Conservation (phyloP, 1,140 invertebrate species). For the Drosophila simulans region DNA sequence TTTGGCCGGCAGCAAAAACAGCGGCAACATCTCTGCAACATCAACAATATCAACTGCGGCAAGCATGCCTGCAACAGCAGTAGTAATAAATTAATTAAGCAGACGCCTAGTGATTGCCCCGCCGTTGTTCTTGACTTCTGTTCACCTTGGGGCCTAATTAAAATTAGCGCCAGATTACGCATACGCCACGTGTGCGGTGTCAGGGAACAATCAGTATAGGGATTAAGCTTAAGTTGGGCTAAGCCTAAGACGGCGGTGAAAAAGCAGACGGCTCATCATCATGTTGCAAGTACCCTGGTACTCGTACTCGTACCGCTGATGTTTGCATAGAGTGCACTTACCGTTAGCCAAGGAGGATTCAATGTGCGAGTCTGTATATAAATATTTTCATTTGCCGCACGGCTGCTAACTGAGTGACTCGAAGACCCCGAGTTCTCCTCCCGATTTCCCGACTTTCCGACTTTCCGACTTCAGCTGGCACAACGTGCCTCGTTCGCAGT, state of each 20-base stretch:
- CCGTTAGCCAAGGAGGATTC: slow-evolving; percentile 51
- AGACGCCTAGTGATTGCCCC: not conserved
- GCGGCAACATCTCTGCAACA: slow-evolving; percentile 6
- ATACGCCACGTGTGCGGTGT: slow-evolving; percentile 63
- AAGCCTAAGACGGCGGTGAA: not conserved
- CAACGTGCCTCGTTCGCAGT: slow-evolving; percentile 68
- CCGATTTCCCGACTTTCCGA: not conserved
- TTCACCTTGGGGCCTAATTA: slow-evolving; percentile 47
- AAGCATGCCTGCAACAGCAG: not conserved
- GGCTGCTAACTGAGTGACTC: slow-evolving; percentile 55
- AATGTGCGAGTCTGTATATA: slow-evolving; percentile 48
- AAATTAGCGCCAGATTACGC: slow-evolving; percentile 55
- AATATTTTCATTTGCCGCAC: slow-evolving; percentile 67
- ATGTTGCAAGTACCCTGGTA: slow-evolving; percentile 1
- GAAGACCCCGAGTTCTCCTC: slow-evolving; percentile 1
- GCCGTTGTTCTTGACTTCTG: not conserved
- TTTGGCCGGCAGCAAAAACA: not conserved
- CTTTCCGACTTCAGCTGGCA: slow-evolving; percentile 27
- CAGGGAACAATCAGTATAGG: slow-evolving; percentile 6
- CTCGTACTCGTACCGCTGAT: slow-evolving; percentile 1
- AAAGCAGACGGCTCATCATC: slow-evolving; percentile 10
- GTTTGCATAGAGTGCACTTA: slow-evolving; percentile 60
- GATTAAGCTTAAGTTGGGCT: slow-evolving; percentile 6
- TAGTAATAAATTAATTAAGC: slow-evolving; percentile 32
- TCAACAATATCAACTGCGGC: slow-evolving; percentile 14